Conservation (phyloP, 2,888 invertebrate species). For the Schizotus pectinicornis region DNA sequence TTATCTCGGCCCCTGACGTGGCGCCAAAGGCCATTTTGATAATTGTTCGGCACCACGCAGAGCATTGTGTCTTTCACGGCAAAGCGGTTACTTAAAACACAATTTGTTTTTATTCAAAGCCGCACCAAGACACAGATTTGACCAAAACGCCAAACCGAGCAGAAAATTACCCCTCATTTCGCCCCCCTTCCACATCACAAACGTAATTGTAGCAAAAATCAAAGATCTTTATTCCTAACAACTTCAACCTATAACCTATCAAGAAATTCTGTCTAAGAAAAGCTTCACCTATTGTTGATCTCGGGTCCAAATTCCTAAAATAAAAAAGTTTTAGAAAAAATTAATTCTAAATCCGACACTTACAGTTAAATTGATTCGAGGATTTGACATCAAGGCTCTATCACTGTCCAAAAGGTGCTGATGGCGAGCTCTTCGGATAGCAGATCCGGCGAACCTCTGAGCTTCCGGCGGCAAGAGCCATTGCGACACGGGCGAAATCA, state of each 20-base stretch:
- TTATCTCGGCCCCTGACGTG: conserved; percentile 9
- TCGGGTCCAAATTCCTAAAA: conserved; percentile 2
- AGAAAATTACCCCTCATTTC: conserved; percentile 19
- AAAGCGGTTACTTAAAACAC: conserved; percentile 28
- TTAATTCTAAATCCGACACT: not conserved
- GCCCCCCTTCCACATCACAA: too few species aligned
- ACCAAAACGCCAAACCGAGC: conserved; percentile 25
- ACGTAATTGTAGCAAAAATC: not conserved
- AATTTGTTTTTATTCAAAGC: conserved; percentile 28
- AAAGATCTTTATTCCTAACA: not conserved
- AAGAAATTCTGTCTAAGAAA: not conserved
- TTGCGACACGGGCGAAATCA: conserved; percentile 67
- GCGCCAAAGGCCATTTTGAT: conserved; percentile 7
- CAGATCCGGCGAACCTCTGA: conserved; percentile 42
- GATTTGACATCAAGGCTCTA: not conserved
- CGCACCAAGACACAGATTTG: conserved; percentile 27
- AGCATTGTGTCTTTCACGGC: conserved; percentile 27
- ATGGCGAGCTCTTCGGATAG: conserved; percentile 37
- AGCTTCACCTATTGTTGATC: not conserved
- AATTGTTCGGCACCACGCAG: conserved; percentile 27
- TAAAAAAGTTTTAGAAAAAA: not conserved
- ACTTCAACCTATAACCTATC: not conserved
- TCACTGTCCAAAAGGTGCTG: conserved; percentile 6
- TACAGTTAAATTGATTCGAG: conserved; percentile 5
- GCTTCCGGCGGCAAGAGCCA: conserved; percentile 55